Conservation (phyloP, 2,888 invertebrate species). For the Hemaris fuciformis region DNA sequence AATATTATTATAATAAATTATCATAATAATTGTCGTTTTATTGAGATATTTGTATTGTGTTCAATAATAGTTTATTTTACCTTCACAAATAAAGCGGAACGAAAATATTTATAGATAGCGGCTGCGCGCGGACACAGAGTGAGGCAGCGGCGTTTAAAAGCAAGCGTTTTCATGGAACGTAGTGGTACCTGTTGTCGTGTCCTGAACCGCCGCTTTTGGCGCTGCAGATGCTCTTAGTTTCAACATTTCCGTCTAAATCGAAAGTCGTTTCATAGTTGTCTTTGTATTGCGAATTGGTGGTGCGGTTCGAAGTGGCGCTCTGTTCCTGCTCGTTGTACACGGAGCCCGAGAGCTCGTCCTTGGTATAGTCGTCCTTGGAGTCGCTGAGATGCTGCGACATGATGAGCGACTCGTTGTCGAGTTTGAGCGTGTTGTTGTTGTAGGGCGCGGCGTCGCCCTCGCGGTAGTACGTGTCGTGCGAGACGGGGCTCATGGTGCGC, state of each 20-base stretch:
- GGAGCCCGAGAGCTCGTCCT: constrained; percentile 63
- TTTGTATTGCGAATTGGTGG: constrained; percentile 76
- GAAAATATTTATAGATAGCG: not conserved
- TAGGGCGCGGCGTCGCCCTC: constrained; percentile 56
- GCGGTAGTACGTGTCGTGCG: constrained; percentile 84
- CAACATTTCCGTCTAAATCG: constrained; percentile 95
- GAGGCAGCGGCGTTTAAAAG: not conserved
- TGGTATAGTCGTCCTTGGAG: constrained; percentile 64
- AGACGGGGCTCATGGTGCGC: constrained; percentile 65
- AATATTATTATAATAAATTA: too few relatives aligned
- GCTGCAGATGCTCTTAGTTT: constrained; percentile 94
- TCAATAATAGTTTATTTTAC: not conserved
- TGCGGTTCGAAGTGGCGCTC: constrained; percentile 50
- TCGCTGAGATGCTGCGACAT: constrained; percentile 68
- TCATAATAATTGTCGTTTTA: too few relatives aligned
- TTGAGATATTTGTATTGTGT: not conserved
- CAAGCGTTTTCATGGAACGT: constrained; percentile 24
- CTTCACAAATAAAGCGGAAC: not conserved
- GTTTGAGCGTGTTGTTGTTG: constrained; percentile 76
- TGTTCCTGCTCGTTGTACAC: constrained; percentile 66
- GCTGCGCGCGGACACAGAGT: not conserved
- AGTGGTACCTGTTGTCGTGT: constrained; percentile 89
- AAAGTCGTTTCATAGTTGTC: constrained; percentile 93
- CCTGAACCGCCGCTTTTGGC: constrained; percentile 89
- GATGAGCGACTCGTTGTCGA: constrained; percentile 73